Conservation (phyloP, 2,113 vertebrate species). For the Microcebus ravelobensis region DNA sequence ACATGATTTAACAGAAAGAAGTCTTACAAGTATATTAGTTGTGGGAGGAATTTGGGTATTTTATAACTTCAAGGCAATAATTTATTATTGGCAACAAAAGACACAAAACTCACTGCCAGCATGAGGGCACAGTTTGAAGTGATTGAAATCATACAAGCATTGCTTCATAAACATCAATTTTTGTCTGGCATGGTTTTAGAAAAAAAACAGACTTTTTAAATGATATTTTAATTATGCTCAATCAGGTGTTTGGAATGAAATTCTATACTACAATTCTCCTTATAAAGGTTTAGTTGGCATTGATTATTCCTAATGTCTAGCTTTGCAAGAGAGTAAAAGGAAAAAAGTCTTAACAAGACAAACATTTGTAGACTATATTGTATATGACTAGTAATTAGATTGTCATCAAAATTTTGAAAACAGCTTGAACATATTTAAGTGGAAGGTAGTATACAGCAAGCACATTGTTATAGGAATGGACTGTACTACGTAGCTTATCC, state of each 20-base stretch:
- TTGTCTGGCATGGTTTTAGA: not conserved
- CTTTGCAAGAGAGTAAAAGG: not conserved
- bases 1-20: constrained; percentile 25
- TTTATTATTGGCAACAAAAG: constrained; percentile 56
- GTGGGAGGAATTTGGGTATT: not conserved
- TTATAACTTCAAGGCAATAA: constrained; percentile 52
- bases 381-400: not conserved
- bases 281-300: constrained; percentile 29
- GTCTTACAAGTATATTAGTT: not conserved
- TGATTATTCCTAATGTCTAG: constrained; percentile 29
- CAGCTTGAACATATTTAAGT: not conserved
- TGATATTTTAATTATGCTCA: constrained; percentile 44
- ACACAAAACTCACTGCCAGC: constrained; percentile 25
- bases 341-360: not conserved
- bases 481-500: not conserved
- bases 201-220: constrained; percentile 50
- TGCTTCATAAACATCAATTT: constrained; percentile 43
- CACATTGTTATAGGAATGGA: not conserved
- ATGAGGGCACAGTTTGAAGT: constrained; percentile 18
- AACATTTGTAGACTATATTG: not conserved
- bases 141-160: not conserved
- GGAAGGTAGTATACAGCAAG: not conserved
- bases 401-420: constrained; percentile 17
- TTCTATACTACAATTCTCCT: not conserved
- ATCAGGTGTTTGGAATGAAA: constrained; percentile 58